Conservation (phyloP, 2,888 invertebrate species). For the Agrilus mali region DNA sequence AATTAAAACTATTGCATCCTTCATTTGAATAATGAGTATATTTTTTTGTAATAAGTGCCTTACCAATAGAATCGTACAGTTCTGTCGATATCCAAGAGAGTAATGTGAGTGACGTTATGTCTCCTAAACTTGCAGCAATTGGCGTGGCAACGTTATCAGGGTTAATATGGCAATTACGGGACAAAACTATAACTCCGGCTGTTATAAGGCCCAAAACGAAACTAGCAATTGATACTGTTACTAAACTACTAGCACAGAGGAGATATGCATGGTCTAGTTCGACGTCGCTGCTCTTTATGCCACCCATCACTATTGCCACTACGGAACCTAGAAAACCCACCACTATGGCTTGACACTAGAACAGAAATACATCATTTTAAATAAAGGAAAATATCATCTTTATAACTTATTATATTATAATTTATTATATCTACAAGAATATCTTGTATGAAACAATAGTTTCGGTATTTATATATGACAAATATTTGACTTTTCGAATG, state of each 20-base stretch:
- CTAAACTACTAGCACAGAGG: constrained; percentile 59
- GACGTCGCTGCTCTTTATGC: constrained; percentile 48
- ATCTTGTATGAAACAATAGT: too few relatives aligned
- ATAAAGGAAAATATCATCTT: too few relatives aligned
- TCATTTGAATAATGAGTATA: too few relatives aligned
- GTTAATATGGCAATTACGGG: constrained; percentile 56
- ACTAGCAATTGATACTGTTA: constrained; percentile 65
- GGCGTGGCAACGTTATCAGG: constrained; percentile 74
- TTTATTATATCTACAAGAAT: too few relatives aligned
- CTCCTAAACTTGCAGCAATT: constrained; percentile 68
- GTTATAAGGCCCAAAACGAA: constrained; percentile 59
- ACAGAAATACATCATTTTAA: constrained; percentile 9
- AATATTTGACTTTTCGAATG: too few relatives aligned
- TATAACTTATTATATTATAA: too few relatives aligned
- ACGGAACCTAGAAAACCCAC: constrained; percentile 60
- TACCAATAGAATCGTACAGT: constrained; percentile 44
- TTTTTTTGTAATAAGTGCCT: constrained; percentile 10
- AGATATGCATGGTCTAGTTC: constrained; percentile 55
- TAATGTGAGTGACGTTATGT: constrained; percentile 56
- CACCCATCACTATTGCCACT: constrained; percentile 56
- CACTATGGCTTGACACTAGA: constrained; percentile 55
- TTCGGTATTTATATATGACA: too few relatives aligned
- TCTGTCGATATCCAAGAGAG: constrained; percentile 46
- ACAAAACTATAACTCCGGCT: constrained; percentile 56
- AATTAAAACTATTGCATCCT: too few relatives aligned